These are phyloP conservation scores for Amphilophus citrinellus DNA, from an alignment of 2,113 vertebrate genomes.

Conservation along the genomic window DNA sequence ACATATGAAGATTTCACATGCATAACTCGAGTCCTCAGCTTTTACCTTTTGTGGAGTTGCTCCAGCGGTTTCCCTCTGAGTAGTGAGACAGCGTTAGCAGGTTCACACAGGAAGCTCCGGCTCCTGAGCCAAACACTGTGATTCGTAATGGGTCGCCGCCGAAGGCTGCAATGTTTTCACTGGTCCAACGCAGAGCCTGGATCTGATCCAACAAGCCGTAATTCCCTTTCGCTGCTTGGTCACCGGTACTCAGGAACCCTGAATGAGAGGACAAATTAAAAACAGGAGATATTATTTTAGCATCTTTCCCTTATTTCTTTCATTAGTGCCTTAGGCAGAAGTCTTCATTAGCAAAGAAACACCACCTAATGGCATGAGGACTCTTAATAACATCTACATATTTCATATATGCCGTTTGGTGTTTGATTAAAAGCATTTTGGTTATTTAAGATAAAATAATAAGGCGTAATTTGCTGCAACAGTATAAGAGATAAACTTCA, in stretches of 20 bases:
- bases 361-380: neutral
- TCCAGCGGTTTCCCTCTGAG: conserved; percentile 99
- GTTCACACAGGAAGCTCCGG: conserved; percentile 98
- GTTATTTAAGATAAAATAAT: too few species aligned
- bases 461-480: neutral
- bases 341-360: neutral
- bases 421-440: too few species aligned
- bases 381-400: neutral
- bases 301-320: neutral
- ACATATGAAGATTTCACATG: neutral
- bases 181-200: conserved; percentile 98
- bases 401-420: neutral
- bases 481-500: neutral
- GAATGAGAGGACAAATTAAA: conserved; percentile 59
- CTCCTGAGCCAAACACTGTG: conserved; percentile 98
- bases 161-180: conserved; percentile 98
- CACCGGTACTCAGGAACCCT: conserved; percentile 98
- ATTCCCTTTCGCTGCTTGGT: conserved; percentile 98
- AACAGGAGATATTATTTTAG: neutral
- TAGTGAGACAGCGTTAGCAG: conserved; percentile 99
- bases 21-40: conserved; percentile 29
- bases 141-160: conserved; percentile 98
- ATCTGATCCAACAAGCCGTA: conserved; percentile 97
- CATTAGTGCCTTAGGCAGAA: neutral
- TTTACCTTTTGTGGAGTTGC: conserved; percentile 99